Conservation (phyloP, 2,113 vertebrate genomes). For the Embiotoca jacksoni region DNA sequence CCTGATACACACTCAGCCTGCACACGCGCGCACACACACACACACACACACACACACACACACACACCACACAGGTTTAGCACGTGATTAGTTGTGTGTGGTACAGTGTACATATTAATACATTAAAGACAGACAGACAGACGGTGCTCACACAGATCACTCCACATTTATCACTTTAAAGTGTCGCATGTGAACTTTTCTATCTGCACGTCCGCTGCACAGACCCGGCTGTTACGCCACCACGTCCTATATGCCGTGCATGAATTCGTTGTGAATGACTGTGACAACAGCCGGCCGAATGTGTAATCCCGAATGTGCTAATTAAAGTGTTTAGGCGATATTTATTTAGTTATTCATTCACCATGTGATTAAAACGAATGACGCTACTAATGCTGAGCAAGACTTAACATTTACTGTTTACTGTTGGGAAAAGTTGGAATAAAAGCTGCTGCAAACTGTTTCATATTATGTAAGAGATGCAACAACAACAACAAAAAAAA, state of each 20-base stretch:
- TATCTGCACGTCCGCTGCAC: constrained; percentile 3
- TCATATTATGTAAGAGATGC: not conserved
- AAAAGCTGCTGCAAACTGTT: constrained; percentile 7
- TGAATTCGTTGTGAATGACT: constrained; percentile 30
- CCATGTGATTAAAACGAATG: constrained; percentile 18
- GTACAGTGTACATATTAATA: not conserved
- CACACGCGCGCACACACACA: constrained; percentile 29
- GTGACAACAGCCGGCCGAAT: constrained; percentile 5
- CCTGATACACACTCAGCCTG: constrained; percentile 51
- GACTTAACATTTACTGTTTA: not conserved
- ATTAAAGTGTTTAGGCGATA: constrained; percentile 30
- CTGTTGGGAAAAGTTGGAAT: not conserved
- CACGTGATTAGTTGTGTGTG: not conserved
- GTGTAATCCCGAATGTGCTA: constrained; percentile 33
- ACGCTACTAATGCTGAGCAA: constrained; percentile 21
- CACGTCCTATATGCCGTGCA: not conserved
- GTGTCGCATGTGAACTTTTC: not conserved
- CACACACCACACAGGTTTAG: not conserved
- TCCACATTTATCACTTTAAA: no score
- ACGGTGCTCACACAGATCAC: no score
- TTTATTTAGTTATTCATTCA: constrained; percentile 19
- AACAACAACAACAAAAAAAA: no score
- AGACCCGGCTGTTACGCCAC: not conserved
- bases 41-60: constrained; percentile 17
- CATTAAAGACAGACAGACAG: not conserved